Percentiles rank a stretch among this genome's conserved stretches.
These are phyloP conservation scores for Lepus timidus DNA, from an alignment of 2,113 vertebrate genomes.

Conservation along the genomic window DNA sequence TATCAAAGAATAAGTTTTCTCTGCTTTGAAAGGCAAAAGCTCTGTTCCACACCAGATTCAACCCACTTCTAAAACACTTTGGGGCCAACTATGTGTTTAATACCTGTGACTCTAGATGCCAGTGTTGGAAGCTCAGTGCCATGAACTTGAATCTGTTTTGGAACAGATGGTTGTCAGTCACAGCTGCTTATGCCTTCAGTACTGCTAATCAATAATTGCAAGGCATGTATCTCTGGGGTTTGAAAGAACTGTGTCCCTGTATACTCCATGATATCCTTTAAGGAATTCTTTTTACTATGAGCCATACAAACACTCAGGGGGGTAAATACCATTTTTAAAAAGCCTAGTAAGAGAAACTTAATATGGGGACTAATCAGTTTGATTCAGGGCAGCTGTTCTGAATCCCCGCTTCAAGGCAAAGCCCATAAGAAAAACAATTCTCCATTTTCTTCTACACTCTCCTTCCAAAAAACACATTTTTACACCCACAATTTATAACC, in stretches of 20 bases:
- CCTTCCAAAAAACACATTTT: neutral
- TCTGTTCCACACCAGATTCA: conserved; percentile 77
- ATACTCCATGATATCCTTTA: conserved; percentile 62
- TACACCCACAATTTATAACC: neutral
- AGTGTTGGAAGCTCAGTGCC: conserved; percentile 84
- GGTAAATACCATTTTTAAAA: neutral
- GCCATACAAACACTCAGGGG: neutral
- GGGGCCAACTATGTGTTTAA: conserved; percentile 74
- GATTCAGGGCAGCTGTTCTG: neutral
- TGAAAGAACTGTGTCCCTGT: conserved; percentile 77
- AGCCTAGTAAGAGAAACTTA: neutral
- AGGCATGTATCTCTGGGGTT: conserved; percentile 77
- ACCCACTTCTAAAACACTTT: conserved; percentile 80
- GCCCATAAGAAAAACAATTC: neutral
- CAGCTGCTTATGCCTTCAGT: conserved; percentile 85
- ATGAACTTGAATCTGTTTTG: conserved; percentile 84
- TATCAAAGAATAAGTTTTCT: conserved; percentile 75
- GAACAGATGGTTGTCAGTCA: conserved; percentile 86
- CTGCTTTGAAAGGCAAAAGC: conserved; percentile 50
- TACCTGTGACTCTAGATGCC: conserved; percentile 84
- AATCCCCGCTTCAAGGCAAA: neutral
- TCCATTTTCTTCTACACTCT: neutral
- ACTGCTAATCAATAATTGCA: conserved; percentile 85
- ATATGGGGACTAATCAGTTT: neutral
- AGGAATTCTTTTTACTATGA: neutral